Conservation (phyloP, 2,797 vertebrate species). For the Chanos chanos region DNA sequence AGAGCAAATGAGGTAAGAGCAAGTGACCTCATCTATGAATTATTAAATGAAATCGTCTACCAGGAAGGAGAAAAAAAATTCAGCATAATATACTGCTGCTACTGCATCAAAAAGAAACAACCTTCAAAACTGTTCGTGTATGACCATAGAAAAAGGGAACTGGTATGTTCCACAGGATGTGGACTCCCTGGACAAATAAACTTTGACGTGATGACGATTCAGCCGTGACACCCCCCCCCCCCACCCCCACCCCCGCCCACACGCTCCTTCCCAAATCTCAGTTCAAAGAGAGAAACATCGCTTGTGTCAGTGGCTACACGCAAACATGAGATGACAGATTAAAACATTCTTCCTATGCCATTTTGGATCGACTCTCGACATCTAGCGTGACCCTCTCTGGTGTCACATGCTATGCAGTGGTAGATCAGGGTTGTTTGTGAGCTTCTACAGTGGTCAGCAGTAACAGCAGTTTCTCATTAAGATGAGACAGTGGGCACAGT, state of each 20-base stretch:
- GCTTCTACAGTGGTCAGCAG: too few species aligned
- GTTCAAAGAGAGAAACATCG: constrained; percentile 35
- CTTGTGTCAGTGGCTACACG: constrained; percentile 34
- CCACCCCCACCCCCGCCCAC: not conserved
- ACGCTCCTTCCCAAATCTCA: too few species aligned
- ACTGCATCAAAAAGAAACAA: constrained; percentile 8
- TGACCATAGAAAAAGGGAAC: constrained; percentile 31
- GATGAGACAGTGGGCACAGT: too few species aligned
- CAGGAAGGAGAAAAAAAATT: too few species aligned
- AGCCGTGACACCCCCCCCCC: constrained; percentile 9
- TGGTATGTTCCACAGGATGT: constrained; percentile 41
- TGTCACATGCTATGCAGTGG: too few species aligned
- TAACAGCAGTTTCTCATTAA: too few species aligned
- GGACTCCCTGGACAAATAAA: constrained; percentile 27
- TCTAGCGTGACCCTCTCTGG: constrained; percentile 15
- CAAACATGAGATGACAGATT: constrained; percentile 64
- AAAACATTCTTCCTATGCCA: constrained; percentile 37
- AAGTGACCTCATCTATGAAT: too few species aligned
- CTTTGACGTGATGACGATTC: constrained; percentile 18
- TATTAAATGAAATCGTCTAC: too few species aligned
- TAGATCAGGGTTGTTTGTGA: not conserved
- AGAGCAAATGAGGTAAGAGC: too few species aligned
- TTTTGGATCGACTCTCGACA: constrained; percentile 33
- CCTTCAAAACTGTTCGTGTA: not conserved
- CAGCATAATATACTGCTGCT: too few species aligned